Evolutionary conservation across 37 sponge, comb jelly and placozoan genomes (phyloP).

Genomic region (Eunapius fragilis): DNA sequence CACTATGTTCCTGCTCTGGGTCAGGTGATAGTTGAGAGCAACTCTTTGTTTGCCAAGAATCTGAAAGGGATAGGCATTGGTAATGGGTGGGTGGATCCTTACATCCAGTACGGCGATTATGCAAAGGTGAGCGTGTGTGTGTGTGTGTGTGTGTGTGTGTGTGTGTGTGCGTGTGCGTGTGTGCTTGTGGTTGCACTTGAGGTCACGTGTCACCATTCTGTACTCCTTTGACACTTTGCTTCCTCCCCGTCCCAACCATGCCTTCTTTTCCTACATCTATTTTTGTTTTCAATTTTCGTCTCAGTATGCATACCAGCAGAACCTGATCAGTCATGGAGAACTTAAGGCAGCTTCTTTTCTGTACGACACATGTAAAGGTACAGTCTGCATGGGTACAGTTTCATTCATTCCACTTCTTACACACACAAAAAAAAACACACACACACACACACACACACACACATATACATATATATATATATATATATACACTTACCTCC

Average conservation of each 20-base stretch:
- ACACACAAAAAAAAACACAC: not conserved
- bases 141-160: slow-evolving; percentile 47
- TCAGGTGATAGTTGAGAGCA: slow-evolving; percentile 76
- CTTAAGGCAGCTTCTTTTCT: slow-evolving; percentile 37
- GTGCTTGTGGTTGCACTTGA: not conserved
- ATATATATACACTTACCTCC: not conserved
- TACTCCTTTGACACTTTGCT: too few relatives aligned
- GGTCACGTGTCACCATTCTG: too few relatives aligned
- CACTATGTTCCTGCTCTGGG: slow-evolving; percentile 92
- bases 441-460: not conserved
- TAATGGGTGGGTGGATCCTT: slow-evolving; percentile 94
- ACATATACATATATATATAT: not conserved
- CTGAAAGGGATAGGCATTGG: slow-evolving; percentile 90
- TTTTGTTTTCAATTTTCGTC: not conserved
- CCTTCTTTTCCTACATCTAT: not conserved
- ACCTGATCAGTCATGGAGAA: slow-evolving; percentile 54
- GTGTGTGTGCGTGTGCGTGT: slow-evolving; percentile 32
- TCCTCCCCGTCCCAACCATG: too few relatives aligned
- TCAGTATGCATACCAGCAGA: slow-evolving; percentile 53
- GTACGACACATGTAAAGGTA: slow-evolving; percentile 75
- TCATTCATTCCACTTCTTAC: too few relatives aligned
- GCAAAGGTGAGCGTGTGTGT: slow-evolving; percentile 47
- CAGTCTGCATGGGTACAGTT: too few relatives aligned
- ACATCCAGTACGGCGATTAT: slow-evolving; percentile 75
- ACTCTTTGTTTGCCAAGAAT: slow-evolving; percentile 74